Base-by-base conservation (phyloP, 2,113 vertebrate genomes). In the Myrmecobius fasciatus region DNA sequence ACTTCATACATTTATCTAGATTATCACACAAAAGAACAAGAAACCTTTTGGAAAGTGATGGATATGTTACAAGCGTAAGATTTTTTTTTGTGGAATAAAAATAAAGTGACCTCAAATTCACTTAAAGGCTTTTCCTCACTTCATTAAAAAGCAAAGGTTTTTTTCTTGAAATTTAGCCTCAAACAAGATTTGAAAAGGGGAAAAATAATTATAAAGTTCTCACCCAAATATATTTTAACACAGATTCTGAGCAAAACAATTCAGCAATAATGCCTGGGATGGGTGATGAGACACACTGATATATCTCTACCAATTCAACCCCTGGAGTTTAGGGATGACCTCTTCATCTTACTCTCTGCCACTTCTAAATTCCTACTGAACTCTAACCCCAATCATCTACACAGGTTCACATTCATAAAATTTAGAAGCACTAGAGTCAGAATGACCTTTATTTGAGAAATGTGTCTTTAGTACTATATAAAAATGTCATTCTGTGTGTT, bases 81-180 rank as follows among this genome's bases (percentile, higher is more conserved):
- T 25, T 60, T 96, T 91, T 53, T 53, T 96, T 92, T 36, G 93
- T 91, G 5, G 67, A 95, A 96, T 83, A 95, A 54, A 96, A 97
- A 54, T 43, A 75, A 95, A 46, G 7, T 43, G n/a, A 91, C 92
- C 67, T 49, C 90, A 60, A 90, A 3, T 95, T 91, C 26, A 31
- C 83, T 92, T 95, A 52, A 94, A 52, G 17, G 25, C 28, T 25
- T 83, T 53, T 75, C 96, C 89, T 90, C 10, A n/a, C 25, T 96
- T 91, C 94, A 92, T 46, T 94, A 90, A 94, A 97, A 22, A 96
- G 56, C 43, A 94, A 93, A 51, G 60, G 17, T 53, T 95, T 20
- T 53, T 95, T 20, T 83, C 75, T 25, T 96, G 97, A 93, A 93
- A 94, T 91, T 91, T 96, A 24, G 0, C 88, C 91, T 54, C 56